Evolutionary conservation across 2,797 vertebrate genomes (phyloP), one percentile per base, ranked within the genome.

Genomic region (Rhinophrynus dorsalis): DNA sequence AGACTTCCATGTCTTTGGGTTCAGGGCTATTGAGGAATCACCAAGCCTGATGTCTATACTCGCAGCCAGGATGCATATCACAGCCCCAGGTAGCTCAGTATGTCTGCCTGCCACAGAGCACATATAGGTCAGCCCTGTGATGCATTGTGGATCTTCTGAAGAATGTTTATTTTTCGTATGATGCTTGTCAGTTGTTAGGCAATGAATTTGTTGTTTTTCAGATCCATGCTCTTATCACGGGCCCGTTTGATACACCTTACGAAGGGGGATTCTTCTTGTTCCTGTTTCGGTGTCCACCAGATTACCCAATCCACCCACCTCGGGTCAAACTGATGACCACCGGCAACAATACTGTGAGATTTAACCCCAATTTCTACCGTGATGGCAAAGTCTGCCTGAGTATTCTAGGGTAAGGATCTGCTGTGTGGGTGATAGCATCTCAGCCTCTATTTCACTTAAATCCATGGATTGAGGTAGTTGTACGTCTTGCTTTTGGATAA

Each of bases 341-440:
- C 0, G 97, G 97, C 54, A 96, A 96, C 88, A 98, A 98, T 89
- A 99, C 93, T 3, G 97, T 99, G 72, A 92, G 97, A 75, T 99
- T 99, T 89, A 99, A 99, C 86, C 97, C 97, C 83, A 98, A 99
- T 91, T 99, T 99, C 85, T 99, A 99, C 91, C 94, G 97, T 78
- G 98, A 98, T 61, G 97, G 97, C 83, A 99, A 99, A 79, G 96
- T 99, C 77, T 99, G 97, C 91, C 95, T 99, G 82, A 98, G 96
- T 90, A 98, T 99, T 81, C 90, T 99, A 33, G 96, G 96, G 96
- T 98, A 87, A 92, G 93, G 83, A 2, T 12, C 20, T 23, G 20
- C 8, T 1, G 1, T 10, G 9, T 37, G 29, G n/a, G n/a, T n/a
- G n/a, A n/a, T n/a, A n/a, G n/a, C 29, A 13, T 38, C 2, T 13